Evolutionary conservation across 1,140 invertebrate species (phyloP).

Genomic region (Phocides pigmalion): DNA sequence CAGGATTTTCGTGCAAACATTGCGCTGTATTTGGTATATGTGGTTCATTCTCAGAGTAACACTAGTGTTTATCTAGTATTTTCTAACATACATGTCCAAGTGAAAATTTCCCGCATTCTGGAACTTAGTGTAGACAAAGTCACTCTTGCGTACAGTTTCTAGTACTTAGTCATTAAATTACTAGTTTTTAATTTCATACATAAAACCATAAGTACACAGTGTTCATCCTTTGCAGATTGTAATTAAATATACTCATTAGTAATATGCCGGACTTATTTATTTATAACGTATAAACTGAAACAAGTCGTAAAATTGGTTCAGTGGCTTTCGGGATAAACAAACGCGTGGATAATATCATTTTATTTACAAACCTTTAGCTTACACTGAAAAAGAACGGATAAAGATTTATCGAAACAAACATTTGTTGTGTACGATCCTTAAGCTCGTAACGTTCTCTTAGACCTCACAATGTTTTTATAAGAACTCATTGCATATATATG

Average conservation of each 20-base stretch:
- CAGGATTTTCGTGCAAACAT: not conserved
- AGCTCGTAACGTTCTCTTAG: not conserved
- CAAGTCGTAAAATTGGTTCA: too few species aligned
- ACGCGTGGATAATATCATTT: too few species aligned
- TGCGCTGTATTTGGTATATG: not conserved
- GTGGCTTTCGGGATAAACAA: too few species aligned
- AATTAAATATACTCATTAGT: too few species aligned
- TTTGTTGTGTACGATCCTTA: not conserved
- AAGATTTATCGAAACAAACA: constrained; percentile 6
- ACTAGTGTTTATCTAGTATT: not conserved
- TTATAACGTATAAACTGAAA: too few species aligned
- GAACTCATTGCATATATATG: not conserved
- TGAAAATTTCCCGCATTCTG: not conserved
- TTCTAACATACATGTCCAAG: not conserved
- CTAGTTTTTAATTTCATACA: too few species aligned
- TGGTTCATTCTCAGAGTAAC: not conserved
- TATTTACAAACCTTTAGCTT: constrained; percentile 1
- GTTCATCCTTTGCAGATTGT: too few species aligned
- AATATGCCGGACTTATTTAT: too few species aligned
- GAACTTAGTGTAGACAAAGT: not conserved
- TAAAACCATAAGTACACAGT: too few species aligned
- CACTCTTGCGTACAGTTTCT: not conserved
- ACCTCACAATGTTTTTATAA: not conserved
- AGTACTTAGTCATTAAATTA: too few species aligned
- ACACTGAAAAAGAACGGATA: not conserved